Percentiles rank a stretch among this genome's conserved stretches.
These are phyloP conservation scores for Neelides folsomi DNA, from an alignment of 2,888 invertebrate genomes.

Conservation along the genomic window DNA sequence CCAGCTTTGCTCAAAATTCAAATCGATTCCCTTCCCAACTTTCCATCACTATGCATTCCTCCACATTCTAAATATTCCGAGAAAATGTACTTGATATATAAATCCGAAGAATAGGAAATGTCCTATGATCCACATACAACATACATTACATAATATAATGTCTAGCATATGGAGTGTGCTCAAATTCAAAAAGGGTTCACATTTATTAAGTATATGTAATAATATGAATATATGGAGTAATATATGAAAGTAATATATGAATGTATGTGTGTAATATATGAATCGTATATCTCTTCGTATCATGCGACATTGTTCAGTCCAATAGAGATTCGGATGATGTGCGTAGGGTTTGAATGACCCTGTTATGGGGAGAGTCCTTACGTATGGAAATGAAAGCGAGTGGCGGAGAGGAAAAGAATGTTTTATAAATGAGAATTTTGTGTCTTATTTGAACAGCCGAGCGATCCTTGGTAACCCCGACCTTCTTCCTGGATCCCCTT, in stretches of 20 bases:
- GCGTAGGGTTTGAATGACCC: neutral
- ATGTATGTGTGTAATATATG: no score
- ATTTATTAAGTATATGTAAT: no score
- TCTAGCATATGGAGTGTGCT: no score
- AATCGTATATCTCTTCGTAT: constrained; percentile 1
- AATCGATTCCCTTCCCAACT: neutral
- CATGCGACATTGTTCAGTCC: constrained; percentile 2
- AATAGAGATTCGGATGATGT: neutral
- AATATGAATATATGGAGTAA: no score
- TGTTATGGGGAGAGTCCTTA: neutral
- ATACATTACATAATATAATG: no score
- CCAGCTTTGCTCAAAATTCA: constrained; percentile 12
- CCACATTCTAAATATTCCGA: no score
- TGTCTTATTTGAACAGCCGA: constrained; percentile 50
- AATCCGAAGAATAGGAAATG: no score
- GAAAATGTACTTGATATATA: no score
- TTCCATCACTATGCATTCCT: constrained; percentile 3
- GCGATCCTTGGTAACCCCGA: constrained; percentile 91
- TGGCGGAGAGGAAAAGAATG: neutral
- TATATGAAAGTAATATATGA: no score
- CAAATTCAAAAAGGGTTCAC: no score
- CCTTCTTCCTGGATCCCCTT: constrained; percentile 67
- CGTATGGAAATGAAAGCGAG: neutral
- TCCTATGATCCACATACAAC: no score
- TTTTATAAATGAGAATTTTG: neutral